Base-by-base conservation (phyloP, 2,113 vertebrate genomes). In the Rhabdomys dilectus region DNA sequence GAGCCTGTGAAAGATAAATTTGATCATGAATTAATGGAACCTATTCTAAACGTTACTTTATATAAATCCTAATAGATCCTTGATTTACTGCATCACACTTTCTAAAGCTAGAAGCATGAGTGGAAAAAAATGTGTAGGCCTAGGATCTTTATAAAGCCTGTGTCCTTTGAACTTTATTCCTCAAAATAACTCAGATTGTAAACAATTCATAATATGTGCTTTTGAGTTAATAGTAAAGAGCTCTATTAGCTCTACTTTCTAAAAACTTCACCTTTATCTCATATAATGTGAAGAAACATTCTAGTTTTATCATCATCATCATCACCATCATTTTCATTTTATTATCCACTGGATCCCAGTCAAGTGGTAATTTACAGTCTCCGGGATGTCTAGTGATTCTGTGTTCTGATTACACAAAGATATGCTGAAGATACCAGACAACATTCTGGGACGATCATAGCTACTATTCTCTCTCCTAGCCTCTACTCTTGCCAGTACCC, bases 41-140 rank as follows among this genome's bases (percentile, higher is more conserved):
- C 85, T 96, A 88, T 95, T 97, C 96, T 94, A 66, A 70, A 93
- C 0, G 0, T 96, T 94, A 90, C 96, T 95, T 97, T 97, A 91
- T 95, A 96, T 56, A 93, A 97, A 73, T 51, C 92, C 62, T 95
- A 95, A 94, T 88, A 97, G 94, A 91, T 88, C 66, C 31, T 91
- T 94, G 89, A 97, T 97, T 96, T 91, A 93, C 81, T 91, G 68
- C 70, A 88, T 95, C 93, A 96, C 82, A 90, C 85, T 96, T 97
- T 94, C 62, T 91, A 62, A 91, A 96, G 51, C 53, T 73, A 78
- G 95, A 95, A 89, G 31, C 62, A 81, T 93, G 64, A 80, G 56
- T 88, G 11, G 80, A 10, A 60, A 96, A 66, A 92, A 94, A 94
- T 81, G 22, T 87, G 77, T 91, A 56, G 64, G 24, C 56, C 58